phyloP scores from a whole-genome alignment of 2,797 vertebrate genomes.

The Hafferia zeledoni region DNA sequence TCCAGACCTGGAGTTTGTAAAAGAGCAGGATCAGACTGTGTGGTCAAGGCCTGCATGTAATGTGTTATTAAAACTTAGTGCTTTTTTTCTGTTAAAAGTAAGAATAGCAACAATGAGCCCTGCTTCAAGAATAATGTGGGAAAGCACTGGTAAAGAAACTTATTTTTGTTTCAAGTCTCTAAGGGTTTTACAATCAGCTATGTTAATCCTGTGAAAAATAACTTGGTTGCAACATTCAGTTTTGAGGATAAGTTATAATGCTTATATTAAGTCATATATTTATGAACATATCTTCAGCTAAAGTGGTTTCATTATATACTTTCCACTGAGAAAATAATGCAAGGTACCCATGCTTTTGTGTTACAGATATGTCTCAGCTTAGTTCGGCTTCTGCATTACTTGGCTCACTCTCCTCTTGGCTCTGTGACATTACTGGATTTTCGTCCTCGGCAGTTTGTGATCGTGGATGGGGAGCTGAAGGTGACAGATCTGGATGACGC shows the following conservation, averaged over 20 bases:
- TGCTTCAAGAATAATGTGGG: slow-evolving; percentile 27
- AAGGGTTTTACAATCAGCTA: slow-evolving; percentile 24
- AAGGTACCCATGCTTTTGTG: neutral
- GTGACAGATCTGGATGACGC: slow-evolving; percentile 90
- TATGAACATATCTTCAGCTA: neutral
- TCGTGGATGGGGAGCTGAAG: slow-evolving; percentile 87
- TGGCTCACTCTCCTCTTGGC: slow-evolving; percentile 89
- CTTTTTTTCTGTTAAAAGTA: slow-evolving; percentile 44
- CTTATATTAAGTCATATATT: neutral
- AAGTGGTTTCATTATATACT: neutral
- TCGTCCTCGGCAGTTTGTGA: slow-evolving; percentile 90
- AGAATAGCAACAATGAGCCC: slow-evolving; percentile 19
- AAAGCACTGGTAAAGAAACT: slow-evolving; percentile 42
- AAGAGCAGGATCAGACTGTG: neutral
- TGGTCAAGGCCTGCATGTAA: neutral
- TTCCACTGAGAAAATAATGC: neutral
- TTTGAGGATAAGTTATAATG: neutral
- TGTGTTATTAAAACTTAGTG: slow-evolving; percentile 44
- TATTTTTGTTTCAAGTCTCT: slow-evolving; percentile 48
- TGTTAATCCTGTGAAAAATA: slow-evolving; percentile 69
- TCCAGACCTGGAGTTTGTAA: slow-evolving; percentile 18
- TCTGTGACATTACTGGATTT: slow-evolving; percentile 89
- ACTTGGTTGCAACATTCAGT: slow-evolving; percentile 8
- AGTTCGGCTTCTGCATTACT: slow-evolving; percentile 85
- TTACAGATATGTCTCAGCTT: slow-evolving; percentile 89